Percentiles rank a stretch among this genome's conserved stretches.
Evolutionary conservation across 2,888 invertebrate genomes (phyloP).

Genomic region (Leucania comma): DNA sequence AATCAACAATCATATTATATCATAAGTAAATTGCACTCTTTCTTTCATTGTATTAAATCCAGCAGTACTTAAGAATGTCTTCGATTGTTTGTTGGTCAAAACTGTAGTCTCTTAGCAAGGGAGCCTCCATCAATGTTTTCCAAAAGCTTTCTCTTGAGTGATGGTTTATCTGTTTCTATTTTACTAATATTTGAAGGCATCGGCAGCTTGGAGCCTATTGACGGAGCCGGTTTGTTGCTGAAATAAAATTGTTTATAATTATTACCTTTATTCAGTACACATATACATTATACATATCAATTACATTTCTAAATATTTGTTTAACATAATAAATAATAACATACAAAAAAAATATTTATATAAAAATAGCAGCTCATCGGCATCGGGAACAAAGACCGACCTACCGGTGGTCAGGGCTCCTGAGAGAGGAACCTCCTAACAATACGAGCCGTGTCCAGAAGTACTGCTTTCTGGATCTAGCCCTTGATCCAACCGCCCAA

Average conservation of each 20-base stretch:
- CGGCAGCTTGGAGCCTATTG: constrained; percentile 95
- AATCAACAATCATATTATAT: constrained; percentile 47
- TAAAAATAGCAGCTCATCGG: too few relatives aligned
- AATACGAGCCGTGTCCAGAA: too few relatives aligned
- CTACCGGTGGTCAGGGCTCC: too few relatives aligned
- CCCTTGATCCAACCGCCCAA: too few relatives aligned
- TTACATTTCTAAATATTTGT: too few relatives aligned
- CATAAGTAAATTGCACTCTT: constrained; percentile 73
- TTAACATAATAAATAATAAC: too few relatives aligned
- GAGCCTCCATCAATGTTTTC: constrained; percentile 93
- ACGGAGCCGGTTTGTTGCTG: constrained; percentile 97
- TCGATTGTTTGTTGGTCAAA: constrained; percentile 80
- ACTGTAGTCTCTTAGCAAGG: constrained; percentile 92
- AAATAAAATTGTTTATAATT: constrained; percentile 54
- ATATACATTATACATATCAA: too few relatives aligned
- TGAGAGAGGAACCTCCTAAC: too few relatives aligned
- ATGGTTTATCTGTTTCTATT: constrained; percentile 92
- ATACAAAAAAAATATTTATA: too few relatives aligned
- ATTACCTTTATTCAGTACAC: too few relatives aligned
- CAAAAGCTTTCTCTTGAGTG: constrained; percentile 94
- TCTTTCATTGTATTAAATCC: constrained; percentile 70
- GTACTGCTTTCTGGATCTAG: too few relatives aligned
- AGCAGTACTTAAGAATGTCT: constrained; percentile 60
- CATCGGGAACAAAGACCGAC: too few relatives aligned
- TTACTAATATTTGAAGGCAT: constrained; percentile 92